These are phyloP conservation scores for Vesta saturnalis DNA, from an alignment of 2,888 invertebrate species.

Conservation along the genomic window DNA sequence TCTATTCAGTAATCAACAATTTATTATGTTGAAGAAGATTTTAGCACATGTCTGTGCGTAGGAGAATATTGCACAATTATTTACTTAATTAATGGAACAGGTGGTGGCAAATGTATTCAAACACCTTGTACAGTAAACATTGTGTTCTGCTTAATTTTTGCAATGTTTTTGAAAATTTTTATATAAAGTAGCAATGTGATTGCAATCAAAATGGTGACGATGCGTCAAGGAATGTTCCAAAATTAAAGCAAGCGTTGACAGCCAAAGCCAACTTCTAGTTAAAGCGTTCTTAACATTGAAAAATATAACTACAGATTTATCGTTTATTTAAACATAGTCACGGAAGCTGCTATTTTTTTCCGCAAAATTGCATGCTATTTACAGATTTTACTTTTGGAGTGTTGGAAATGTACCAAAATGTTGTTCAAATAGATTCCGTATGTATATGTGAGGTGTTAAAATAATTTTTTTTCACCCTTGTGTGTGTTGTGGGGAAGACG, in stretches of 20 bases:
- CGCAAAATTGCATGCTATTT: background rate
- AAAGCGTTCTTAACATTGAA: background rate
- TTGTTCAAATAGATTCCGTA: background rate
- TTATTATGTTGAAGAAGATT: background rate
- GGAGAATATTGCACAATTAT: no score
- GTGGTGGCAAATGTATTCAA: no score
- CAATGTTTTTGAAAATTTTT: no score
- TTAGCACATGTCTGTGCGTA: background rate
- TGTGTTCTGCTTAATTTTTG: no score
- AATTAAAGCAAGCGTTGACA: background rate
- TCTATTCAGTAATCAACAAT: background rate
- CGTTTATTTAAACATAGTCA: background rate
- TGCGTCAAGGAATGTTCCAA: conserved; percentile 1
- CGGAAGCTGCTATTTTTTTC: background rate
- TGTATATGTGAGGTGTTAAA: background rate
- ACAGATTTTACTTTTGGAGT: background rate
- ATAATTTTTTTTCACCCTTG: background rate
- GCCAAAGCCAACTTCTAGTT: no score
- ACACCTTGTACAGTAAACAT: no score
- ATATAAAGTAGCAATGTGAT: no score
- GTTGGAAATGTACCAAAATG: background rate
- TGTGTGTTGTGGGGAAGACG: conserved; percentile 22
- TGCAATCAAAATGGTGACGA: conserved; percentile 1
- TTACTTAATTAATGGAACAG: no score
- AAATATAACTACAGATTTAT: background rate